phyloP scores from a whole-genome alignment of 2,113 vertebrate genomes.

The Solea solea region DNA sequence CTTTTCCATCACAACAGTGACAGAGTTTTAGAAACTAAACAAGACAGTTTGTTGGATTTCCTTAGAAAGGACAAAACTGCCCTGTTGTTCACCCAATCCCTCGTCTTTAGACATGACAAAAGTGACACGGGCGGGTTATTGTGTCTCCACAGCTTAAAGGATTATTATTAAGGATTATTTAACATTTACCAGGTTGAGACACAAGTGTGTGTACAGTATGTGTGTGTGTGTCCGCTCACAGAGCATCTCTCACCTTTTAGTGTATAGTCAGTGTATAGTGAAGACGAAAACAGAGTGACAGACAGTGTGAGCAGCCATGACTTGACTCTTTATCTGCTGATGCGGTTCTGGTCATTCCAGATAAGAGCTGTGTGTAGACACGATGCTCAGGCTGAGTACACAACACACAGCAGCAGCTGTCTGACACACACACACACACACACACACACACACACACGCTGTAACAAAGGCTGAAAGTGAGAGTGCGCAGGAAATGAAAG shows the following conservation, averaged over 20 bases:
- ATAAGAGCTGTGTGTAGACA: constrained; percentile 77
- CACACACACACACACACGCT: constrained; percentile 39
- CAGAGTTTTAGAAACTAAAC: constrained; percentile 37
- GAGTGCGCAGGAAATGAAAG: constrained; percentile 37
- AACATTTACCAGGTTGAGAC: too few relatives aligned
- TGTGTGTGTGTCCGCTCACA: too few relatives aligned
- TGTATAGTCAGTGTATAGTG: background rate
- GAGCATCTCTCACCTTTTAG: background rate
- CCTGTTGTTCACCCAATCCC: too few relatives aligned
- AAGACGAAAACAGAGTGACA: constrained; percentile 18
- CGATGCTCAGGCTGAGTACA: constrained; percentile 75
- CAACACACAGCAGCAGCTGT: constrained; percentile 69
- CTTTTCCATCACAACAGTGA: background rate
- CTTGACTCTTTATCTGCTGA: constrained; percentile 63
- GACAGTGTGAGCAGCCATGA: constrained; percentile 47
- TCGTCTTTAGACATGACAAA: too few relatives aligned
- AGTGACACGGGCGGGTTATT: too few relatives aligned
- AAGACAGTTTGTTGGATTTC: constrained; percentile 35
- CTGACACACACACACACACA: constrained; percentile 50
- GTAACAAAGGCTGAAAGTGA: constrained; percentile 55
- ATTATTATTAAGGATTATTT: too few relatives aligned
- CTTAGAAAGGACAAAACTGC: too few relatives aligned
- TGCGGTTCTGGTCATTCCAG: constrained; percentile 77
- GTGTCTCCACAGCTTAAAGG: too few relatives aligned
- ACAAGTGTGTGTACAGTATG: too few relatives aligned